Evolutionary conservation across 2,888 invertebrate species (phyloP).

Genomic region (Punctoribates punctum): DNA sequence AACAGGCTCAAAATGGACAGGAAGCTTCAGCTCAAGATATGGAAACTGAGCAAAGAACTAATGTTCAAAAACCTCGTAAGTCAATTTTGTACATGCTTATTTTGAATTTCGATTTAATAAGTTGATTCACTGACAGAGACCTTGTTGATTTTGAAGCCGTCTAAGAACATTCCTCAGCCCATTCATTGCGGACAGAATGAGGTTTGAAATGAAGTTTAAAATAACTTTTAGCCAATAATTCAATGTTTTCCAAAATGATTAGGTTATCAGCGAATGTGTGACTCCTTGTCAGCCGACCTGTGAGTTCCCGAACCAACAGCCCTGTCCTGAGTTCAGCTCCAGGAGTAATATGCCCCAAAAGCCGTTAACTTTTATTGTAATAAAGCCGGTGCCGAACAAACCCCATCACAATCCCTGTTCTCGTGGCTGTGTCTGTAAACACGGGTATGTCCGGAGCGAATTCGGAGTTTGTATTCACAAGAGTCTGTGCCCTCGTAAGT

Average conservation of each 20-base stretch:
- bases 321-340: constrained; percentile 19
- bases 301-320: neutral
- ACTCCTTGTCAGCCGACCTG: constrained; percentile 27
- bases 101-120: no score
- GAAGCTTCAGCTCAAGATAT: no score
- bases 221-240: neutral
- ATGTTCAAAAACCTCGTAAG: no score
- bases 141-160: no score
- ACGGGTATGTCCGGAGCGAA: neutral
- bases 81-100: no score
- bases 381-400: neutral
- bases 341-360: neutral
- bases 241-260: neutral
- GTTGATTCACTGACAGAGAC: no score
- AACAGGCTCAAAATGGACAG: no score
- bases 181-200: neutral
- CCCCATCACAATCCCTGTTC: neutral
- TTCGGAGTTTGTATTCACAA: neutral
- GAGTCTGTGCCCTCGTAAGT: neutral
- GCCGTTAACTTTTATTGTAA: neutral
- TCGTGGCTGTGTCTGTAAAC: constrained; percentile 6
- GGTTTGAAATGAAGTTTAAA: neutral
- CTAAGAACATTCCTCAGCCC: no score
- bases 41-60: no score
- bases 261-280: neutral